Percentiles rank a stretch among this genome's conserved stretches.
Conservation (phyloP, 1,140 invertebrate species). For the Tribolium madens region DNA sequence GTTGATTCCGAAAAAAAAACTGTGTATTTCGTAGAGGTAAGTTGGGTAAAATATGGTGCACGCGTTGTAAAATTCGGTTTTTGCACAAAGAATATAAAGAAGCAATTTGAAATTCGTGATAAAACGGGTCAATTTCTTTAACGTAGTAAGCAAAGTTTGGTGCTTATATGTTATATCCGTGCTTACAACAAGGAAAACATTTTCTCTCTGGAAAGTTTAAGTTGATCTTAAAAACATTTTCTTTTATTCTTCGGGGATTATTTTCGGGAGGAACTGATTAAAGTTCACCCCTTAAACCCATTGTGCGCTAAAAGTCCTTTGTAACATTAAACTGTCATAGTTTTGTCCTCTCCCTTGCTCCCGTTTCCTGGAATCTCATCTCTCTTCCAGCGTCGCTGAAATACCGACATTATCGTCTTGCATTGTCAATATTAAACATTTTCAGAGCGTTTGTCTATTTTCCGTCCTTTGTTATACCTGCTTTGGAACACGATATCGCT, state of each 20-base stretch:
- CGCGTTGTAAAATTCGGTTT: slow-evolving; percentile 26
- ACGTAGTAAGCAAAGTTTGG: slow-evolving; percentile 7
- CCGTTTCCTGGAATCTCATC: slow-evolving; percentile 30
- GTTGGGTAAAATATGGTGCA: slow-evolving; percentile 4
- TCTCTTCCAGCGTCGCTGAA: slow-evolving; percentile 35
- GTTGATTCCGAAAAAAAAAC: neutral
- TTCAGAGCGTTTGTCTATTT: slow-evolving; percentile 41
- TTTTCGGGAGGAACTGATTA: slow-evolving; percentile 43
- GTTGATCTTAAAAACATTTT: slow-evolving; percentile 38
- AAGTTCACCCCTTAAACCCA: slow-evolving; percentile 42
- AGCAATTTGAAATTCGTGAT: slow-evolving; percentile 31
- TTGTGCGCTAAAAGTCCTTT: slow-evolving; percentile 42
- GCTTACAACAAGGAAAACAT: slow-evolving; percentile 24
- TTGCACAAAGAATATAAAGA: slow-evolving; percentile 26
- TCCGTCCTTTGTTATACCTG: slow-evolving; percentile 37
- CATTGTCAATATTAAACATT: slow-evolving; percentile 45
- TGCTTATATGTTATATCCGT: slow-evolving; percentile 32
- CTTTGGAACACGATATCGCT: slow-evolving; percentile 41
- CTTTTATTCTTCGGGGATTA: slow-evolving; percentile 38
- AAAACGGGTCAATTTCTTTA: slow-evolving; percentile 22
- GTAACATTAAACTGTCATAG: slow-evolving; percentile 42
- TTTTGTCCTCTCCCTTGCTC: slow-evolving; percentile 39
- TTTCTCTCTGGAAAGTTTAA: slow-evolving; percentile 30
- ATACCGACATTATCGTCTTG: slow-evolving; percentile 44
- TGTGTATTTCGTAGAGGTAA: slow-evolving; percentile 1